These are phyloP conservation scores for Drosophila mayri DNA, from an alignment of 1,140 invertebrate genomes.

Conservation along the genomic window DNA sequence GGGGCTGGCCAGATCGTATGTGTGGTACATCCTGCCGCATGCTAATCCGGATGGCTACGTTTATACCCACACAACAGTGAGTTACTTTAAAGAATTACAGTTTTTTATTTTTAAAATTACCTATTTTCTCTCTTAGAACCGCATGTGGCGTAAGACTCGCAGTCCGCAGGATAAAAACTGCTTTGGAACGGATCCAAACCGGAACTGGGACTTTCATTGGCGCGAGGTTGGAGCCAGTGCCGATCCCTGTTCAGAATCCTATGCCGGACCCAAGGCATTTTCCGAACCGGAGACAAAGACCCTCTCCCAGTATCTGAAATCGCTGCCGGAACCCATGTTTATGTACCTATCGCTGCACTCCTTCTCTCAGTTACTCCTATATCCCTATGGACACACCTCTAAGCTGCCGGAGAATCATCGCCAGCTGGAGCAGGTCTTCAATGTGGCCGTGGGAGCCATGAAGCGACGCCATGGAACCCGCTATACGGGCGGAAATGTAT, in stretches of 20 bases:
- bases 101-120: too few species aligned
- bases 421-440: slow-evolving; percentile 87
- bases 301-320: slow-evolving; percentile 69
- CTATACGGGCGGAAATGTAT: slow-evolving; percentile 86
- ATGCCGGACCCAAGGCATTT: slow-evolving; percentile 89
- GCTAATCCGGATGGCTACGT: slow-evolving; percentile 93
- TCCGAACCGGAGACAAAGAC: slow-evolving; percentile 90
- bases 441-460: slow-evolving; percentile 86
- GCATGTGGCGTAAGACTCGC: slow-evolving; percentile 92
- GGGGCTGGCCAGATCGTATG: slow-evolving; percentile 86
- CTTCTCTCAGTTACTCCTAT: slow-evolving; percentile 90
- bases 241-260: slow-evolving; percentile 89
- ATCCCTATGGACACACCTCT: slow-evolving; percentile 89
- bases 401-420: slow-evolving; percentile 87
- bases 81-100: not conserved
- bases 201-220: slow-evolving; percentile 91
- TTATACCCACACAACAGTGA: slow-evolving; percentile 87
- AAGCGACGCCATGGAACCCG: slow-evolving; percentile 88
- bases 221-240: slow-evolving; percentile 87
- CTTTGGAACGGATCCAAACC: slow-evolving; percentile 90
- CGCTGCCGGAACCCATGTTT: slow-evolving; percentile 67
- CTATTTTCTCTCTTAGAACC: slow-evolving; percentile 77
- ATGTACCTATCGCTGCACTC: slow-evolving; percentile 90
- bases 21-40: slow-evolving; percentile 90
- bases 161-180: slow-evolving; percentile 86